Base-by-base conservation (phyloP, 2,113 vertebrate species). In the Psettodes erumei region DNA sequence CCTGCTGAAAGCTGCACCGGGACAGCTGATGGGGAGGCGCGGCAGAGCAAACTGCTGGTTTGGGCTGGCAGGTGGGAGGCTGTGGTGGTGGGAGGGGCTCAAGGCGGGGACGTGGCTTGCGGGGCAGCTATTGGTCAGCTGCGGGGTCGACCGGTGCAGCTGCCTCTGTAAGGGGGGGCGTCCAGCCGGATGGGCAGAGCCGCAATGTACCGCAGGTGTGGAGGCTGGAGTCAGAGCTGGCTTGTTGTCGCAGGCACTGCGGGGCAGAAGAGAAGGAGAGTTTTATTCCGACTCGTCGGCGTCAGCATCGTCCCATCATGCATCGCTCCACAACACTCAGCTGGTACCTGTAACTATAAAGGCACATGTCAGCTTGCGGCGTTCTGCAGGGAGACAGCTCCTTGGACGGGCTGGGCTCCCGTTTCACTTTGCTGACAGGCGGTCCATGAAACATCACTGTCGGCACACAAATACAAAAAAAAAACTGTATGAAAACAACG, bases 231-330 rank as follows among this genome's bases (percentile, higher is more conserved):
- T 93, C 90, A 93, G 91, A 92, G 95, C 85, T 79, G 95, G 95
- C 88, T 97, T 98, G 93, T 93, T 94, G 87, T 96, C 95, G 10
- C 95, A 96, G 96, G 96, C 96, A 97, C 96, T 98, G 93, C 19
- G 16, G 15, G 23, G 45, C 6, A 15, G 15, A 7, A 48, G 25
- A 25, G 13, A 3, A 2, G 32, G 5, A 5, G 1, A 25, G 4
- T 28, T 2, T 18, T 19, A 12, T 12, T 19, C 15, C 19, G 37
- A 42, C 15, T 1, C 19, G 8, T 13, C 3, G 33, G 23, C 15
- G 13, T 16, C 4, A 3, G 25, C 19, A 11, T 27, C 1, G 8
- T 28, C 8, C 3, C 1, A 38, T n/a, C 12, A 50, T 16, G 3
- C 15, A 25, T 0, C 3, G 6, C 4, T 16, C 6, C 42, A 6